Conservation (phyloP, 1,140 invertebrate species). For the Contarinia nasturtii region DNA sequence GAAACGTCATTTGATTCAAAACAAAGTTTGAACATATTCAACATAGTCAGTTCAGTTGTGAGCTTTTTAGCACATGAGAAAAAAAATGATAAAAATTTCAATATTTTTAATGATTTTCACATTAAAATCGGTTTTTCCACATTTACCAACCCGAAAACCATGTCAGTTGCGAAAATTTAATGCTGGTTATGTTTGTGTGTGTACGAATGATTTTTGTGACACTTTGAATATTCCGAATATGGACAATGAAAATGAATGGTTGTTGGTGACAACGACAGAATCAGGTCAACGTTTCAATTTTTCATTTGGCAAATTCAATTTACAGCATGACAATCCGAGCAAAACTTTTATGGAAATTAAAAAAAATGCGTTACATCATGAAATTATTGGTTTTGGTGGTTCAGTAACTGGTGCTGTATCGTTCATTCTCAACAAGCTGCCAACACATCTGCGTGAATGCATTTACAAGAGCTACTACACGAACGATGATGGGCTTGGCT, state of each 20-base stretch:
- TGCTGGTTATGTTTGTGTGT: not conserved
- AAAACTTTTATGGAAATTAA: not conserved
- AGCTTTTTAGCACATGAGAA: too few relatives aligned
- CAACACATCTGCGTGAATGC: not conserved
- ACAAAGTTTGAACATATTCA: too few relatives aligned
- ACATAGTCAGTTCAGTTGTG: too few relatives aligned
- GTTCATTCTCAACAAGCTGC: not conserved
- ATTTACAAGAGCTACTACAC: not conserved
- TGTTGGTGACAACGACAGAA: not conserved
- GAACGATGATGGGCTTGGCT: not conserved
- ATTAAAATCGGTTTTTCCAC: too few relatives aligned
- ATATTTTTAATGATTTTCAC: too few relatives aligned
- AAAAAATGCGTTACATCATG: not conserved
- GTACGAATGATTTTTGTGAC: not conserved
- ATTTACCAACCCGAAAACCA: not conserved
- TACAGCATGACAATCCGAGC: not conserved
- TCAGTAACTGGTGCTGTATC: not conserved
- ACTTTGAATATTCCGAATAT: not conserved
- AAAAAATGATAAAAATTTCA: too few relatives aligned
- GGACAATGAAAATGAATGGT: not conserved
- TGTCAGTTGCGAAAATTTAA: not conserved
- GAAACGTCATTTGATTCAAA: too few relatives aligned
- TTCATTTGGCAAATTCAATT: not conserved
- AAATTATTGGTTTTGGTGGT: not conserved
- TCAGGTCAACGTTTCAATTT: not conserved